Conservation (phyloP, 2,113 vertebrate genomes). For the Suncus etruscus region DNA sequence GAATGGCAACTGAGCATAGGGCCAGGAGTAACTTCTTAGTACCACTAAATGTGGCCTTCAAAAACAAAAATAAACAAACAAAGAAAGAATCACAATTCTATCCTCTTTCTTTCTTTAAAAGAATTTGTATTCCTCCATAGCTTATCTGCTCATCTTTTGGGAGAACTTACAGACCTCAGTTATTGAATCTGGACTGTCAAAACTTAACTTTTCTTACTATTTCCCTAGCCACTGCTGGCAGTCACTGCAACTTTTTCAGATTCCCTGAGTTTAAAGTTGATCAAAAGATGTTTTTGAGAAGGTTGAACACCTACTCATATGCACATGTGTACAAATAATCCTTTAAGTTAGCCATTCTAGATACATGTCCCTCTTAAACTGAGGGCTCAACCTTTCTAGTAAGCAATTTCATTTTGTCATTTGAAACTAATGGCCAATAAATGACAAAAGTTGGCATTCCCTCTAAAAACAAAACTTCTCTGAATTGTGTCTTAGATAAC, state of each 20-base stretch:
- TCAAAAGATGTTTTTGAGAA: slow-evolving; percentile 2
- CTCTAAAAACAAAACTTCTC: not conserved
- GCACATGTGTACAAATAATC: too few species aligned
- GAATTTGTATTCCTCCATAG: not conserved
- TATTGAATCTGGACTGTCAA: not conserved
- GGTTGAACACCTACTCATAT: not conserved
- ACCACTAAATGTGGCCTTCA: too few species aligned
- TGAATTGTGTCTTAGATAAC: not conserved
- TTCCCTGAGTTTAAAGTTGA: not conserved
- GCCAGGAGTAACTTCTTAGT: too few species aligned
- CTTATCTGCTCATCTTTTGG: not conserved
- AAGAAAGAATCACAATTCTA: not conserved
- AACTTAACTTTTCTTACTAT: not conserved
- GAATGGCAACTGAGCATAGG: too few species aligned
- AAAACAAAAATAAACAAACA: too few species aligned
- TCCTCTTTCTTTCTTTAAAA: not conserved
- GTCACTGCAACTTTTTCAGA: not conserved
- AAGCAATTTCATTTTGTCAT: not conserved
- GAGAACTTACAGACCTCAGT: not conserved
- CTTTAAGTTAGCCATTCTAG: not conserved
- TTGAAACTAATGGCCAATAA: not conserved
- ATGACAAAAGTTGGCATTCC: not conserved
- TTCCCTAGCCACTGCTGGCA: not conserved
- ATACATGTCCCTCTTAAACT: not conserved
- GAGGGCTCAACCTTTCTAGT: not conserved